Evolutionary conservation across 1,140 invertebrate species (phyloP), one percentile per base, ranked within the genome.

Genomic region (Trichogramma pretiosum): DNA sequence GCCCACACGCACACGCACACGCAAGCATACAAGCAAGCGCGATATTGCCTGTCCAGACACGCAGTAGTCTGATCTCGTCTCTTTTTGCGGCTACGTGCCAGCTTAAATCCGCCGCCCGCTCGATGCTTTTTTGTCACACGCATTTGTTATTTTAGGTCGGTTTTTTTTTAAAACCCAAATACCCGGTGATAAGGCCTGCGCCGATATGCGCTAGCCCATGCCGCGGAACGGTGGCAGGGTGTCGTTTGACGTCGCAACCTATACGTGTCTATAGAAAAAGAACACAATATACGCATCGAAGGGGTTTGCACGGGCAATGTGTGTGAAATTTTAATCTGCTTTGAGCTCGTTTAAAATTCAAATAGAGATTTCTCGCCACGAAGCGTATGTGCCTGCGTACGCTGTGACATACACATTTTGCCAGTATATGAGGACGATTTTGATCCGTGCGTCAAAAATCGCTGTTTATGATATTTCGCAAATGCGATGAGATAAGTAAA

Each of bases 51-150:
- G n/a, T n/a, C n/a, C n/a, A n/a, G n/a, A n/a, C n/a, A n/a, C n/a
- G n/a, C n/a, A n/a, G n/a, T n/a, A n/a, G n/a, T n/a, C n/a, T n/a
- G 18, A 41, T 30, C 34, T 39, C 40, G 16, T 26, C 21, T 30
- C 13, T 33, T 33, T 52, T 33, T 32, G 50, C 44, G 28, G 37
- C 30, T 21, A 23, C 48, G 43, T 35, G 50, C 44, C 50, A 49
- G 55, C 54, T 51, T 46, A 46, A 39, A 46, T 26, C 45, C 44
- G 24, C 9, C 8, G 46, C 39, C 46, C 52, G 44, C 41, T 32
- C 19, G 21, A 21, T 37, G 46, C 34, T 55, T 57, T 59, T 59
- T 55, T 56, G 58, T 58, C 56, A 58, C 54, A 43, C 54, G 33
- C 30, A 32, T 36, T 33, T 5, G 35, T 16, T 18, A 3, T 14